These are phyloP conservation scores for Arctopsyche grandis DNA, from an alignment of 1,140 invertebrate genomes.

Conservation along the genomic window DNA sequence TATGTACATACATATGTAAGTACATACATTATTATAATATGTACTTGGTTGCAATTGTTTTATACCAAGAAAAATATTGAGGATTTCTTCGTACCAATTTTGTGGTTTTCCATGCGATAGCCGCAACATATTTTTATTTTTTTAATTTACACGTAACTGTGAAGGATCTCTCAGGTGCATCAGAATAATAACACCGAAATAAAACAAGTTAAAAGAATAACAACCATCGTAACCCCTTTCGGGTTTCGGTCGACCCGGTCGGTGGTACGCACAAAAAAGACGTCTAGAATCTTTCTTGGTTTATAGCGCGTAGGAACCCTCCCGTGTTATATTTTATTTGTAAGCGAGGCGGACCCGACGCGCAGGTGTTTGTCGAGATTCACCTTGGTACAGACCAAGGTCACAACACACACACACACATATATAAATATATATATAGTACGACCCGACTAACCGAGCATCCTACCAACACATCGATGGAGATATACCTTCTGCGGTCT, in stretches of 20 bases:
- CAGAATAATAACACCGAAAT: background rate
- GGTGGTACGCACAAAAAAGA: background rate
- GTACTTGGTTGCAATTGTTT: too few relatives aligned
- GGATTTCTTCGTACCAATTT: too few relatives aligned
- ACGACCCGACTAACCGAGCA: background rate
- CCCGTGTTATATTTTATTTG: constrained; percentile 26
- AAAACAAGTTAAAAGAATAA: background rate
- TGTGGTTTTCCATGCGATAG: too few relatives aligned
- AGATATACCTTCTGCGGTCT: constrained; percentile 13
- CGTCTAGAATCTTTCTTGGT: constrained; percentile 24
- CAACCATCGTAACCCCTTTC: constrained; percentile 11
- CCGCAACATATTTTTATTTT: background rate
- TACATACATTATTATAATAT: too few relatives aligned
- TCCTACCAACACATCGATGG: background rate
- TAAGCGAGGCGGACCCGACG: constrained; percentile 19
- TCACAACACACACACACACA: constrained; percentile 1
- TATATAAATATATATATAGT: background rate
- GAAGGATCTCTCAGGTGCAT: constrained; percentile 9
- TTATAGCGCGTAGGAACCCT: constrained; percentile 25
- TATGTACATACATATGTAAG: background rate
- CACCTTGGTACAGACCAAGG: constrained; percentile 39
- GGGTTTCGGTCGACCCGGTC: background rate
- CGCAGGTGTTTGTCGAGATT: constrained; percentile 42
- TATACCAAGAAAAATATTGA: too few relatives aligned
- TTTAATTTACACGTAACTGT: constrained; percentile 1